Evolutionary conservation across 2,113 vertebrate species (phyloP).

Genomic region (Lucifuga dentata): DNA sequence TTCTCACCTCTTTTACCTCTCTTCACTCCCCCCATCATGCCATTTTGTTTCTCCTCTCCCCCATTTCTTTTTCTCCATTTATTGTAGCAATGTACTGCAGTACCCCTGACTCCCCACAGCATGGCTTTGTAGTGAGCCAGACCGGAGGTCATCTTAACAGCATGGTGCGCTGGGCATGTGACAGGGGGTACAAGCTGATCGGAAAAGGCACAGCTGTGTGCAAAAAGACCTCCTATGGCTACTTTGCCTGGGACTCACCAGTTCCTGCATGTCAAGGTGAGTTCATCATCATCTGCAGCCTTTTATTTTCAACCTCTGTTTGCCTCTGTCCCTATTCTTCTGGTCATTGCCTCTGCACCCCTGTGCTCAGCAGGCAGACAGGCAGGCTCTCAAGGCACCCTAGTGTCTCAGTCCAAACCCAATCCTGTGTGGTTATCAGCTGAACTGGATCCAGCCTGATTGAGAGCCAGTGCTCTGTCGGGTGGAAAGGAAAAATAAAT

Average conservation of each 20-base stretch:
- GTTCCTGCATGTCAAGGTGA: constrained; percentile 97
- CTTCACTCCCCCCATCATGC: neutral
- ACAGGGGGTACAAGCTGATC: constrained; percentile 92
- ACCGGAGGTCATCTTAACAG: constrained; percentile 96
- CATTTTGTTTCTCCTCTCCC: neutral
- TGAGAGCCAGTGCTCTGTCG: constrained; percentile 56
- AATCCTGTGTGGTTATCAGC: constrained; percentile 48
- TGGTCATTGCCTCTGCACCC: constrained; percentile 55
- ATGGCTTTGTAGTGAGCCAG: constrained; percentile 96
- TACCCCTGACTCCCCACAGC: constrained; percentile 95
- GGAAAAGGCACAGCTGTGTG: constrained; percentile 92
- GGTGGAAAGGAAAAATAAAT: constrained; percentile 73
- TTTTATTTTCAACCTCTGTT: constrained; percentile 51
- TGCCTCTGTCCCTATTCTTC: constrained; percentile 41
- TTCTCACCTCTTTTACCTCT: constrained; percentile 16
- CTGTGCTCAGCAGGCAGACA: constrained; percentile 35
- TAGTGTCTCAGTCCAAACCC: constrained; percentile 29
- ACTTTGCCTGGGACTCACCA: constrained; percentile 90
- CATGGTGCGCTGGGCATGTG: constrained; percentile 96
- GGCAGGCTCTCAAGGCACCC: constrained; percentile 35
- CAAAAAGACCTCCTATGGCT: constrained; percentile 88
- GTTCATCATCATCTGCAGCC: constrained; percentile 27
- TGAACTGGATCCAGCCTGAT: constrained; percentile 58
- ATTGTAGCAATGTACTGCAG: constrained; percentile 93
- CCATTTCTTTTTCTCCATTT: constrained; percentile 21